A percentile compares a stretch with the other conserved stretches of the same genome.
phyloP scores from a whole-genome alignment of 2,113 vertebrate genomes.

The Grammomys surdaster region DNA sequence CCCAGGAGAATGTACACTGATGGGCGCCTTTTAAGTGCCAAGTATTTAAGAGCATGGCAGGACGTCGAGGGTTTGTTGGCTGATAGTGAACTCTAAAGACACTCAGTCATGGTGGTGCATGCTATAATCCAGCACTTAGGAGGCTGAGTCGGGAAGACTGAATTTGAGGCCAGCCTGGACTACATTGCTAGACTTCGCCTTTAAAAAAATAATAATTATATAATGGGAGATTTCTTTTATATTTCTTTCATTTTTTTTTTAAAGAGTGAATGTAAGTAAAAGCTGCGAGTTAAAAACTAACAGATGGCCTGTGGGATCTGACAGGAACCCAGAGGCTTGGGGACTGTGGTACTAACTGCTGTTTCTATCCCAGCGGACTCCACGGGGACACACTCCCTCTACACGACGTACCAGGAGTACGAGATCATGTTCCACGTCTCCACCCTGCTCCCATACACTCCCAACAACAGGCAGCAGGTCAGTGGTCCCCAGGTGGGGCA shows the following conservation, averaged over 20 bases:
- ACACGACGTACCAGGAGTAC: conserved; percentile 96
- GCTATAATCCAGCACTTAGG: background rate
- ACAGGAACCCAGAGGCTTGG: conserved; percentile 54
- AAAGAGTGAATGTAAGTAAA: conserved; percentile 58
- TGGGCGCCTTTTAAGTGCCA: background rate
- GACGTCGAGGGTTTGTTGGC: background rate
- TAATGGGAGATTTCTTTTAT: conserved; percentile 35
- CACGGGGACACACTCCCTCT: conserved; percentile 96
- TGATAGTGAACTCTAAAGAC: background rate
- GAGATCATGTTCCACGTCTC: conserved; percentile 99
- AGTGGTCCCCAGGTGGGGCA: background rate
- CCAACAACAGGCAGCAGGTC: conserved; percentile 96
- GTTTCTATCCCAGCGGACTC: conserved; percentile 91
- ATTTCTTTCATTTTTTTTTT: conserved; percentile 49
- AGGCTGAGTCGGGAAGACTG: background rate
- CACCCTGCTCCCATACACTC: conserved; percentile 97
- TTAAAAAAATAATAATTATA: background rate
- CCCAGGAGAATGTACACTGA: background rate
- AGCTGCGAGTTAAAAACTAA: conserved; percentile 43
- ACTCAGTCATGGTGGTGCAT: too few relatives aligned
- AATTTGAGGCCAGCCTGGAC: background rate
- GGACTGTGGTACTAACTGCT: conserved; percentile 52
- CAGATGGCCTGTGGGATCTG: conserved; percentile 60
- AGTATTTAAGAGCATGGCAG: background rate
- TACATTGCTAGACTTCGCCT: background rate